Evolutionary conservation across 2,113 vertebrate species (phyloP).

Genomic region (Hypanus sabinus): DNA sequence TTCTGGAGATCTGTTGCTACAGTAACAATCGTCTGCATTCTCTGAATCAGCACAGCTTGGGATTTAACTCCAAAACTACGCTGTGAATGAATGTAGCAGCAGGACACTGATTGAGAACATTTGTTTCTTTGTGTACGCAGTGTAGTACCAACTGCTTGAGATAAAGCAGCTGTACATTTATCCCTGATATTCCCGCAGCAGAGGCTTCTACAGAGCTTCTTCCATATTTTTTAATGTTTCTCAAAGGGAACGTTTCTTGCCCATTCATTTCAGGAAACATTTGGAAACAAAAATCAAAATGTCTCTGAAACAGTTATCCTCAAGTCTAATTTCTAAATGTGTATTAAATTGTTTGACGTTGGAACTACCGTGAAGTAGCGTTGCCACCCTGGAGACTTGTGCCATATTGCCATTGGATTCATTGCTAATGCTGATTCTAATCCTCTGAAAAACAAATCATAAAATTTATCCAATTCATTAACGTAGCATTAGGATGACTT

Average conservation of each 20-base stretch:
- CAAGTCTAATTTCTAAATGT: neutral
- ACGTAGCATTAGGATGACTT: too few relatives aligned
- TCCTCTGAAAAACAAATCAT: too few relatives aligned
- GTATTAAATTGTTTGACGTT: neutral
- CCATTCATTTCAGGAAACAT: neutral
- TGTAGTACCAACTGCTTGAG: neutral
- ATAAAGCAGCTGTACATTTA: neutral
- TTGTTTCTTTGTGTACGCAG: neutral
- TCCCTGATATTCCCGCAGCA: neutral
- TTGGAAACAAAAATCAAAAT: neutral
- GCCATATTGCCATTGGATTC: too few relatives aligned
- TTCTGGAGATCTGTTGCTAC: slow-evolving; percentile 6
- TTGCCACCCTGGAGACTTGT: neutral
- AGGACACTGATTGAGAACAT: neutral
- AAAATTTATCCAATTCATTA: too few relatives aligned
- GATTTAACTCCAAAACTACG: neutral
- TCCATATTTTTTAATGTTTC: neutral
- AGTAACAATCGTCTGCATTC: neutral
- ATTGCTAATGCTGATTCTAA: too few relatives aligned
- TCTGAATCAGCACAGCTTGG: neutral
- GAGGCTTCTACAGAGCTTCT: neutral
- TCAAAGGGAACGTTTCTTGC: neutral
- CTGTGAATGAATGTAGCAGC: neutral
- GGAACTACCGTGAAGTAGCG: neutral
- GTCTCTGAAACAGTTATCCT: neutral